These are phyloP conservation scores for Scopus umbretta DNA, from an alignment of 2,113 vertebrate genomes.

Conservation along the genomic window DNA sequence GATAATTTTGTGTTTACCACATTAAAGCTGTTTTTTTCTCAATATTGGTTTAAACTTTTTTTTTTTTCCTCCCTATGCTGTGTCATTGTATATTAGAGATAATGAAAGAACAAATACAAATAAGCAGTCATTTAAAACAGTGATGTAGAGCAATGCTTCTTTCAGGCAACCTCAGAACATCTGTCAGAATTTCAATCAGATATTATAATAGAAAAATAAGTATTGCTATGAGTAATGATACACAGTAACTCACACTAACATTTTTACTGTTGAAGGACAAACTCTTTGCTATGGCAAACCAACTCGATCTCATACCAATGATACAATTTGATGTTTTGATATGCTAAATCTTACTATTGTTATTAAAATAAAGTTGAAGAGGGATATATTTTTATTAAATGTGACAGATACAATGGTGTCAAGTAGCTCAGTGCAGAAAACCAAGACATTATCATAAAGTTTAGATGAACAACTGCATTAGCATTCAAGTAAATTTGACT, in stretches of 20 bases:
- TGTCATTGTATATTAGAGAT: background rate
- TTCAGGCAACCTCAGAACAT: background rate
- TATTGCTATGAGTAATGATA: background rate
- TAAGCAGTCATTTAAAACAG: background rate
- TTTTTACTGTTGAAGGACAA: background rate
- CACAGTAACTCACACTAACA: background rate
- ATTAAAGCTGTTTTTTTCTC: background rate
- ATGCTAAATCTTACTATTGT: background rate
- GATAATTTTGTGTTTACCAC: background rate
- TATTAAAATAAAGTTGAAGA: background rate
- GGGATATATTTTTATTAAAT: background rate
- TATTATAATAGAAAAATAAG: background rate
- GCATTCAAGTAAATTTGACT: background rate
- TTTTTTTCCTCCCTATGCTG: background rate
- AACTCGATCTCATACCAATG: background rate
- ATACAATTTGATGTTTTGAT: background rate
- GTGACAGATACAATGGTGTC: background rate
- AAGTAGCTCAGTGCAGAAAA: background rate
- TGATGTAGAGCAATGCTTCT: background rate
- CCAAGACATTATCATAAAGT: background rate
- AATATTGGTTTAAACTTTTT: background rate
- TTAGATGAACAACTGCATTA: background rate
- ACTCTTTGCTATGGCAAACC: background rate
- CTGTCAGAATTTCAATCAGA: constrained; percentile 10
- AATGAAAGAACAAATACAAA: constrained; percentile 41